Base-by-base conservation (phyloP, 2,797 vertebrate genomes). In the Sebastes miniatus region DNA sequence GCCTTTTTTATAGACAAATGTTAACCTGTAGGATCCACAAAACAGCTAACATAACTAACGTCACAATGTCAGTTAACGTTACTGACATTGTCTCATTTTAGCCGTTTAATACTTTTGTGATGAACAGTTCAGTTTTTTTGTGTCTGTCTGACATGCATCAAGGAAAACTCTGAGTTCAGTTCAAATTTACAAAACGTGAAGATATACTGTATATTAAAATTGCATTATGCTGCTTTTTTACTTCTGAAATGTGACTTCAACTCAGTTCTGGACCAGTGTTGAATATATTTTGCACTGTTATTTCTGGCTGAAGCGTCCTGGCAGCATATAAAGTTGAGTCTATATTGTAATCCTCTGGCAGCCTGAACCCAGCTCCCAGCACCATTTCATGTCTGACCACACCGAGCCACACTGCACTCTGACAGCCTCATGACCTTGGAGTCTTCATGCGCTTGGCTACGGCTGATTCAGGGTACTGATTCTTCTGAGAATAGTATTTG, bases 291-390 rank as follows among this genome's bases (percentile, higher is more conserved):
- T 32, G 29, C 69, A 3, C 20, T 79, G 66, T 83, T 83, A 57
- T 81, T 80, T 43, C 68, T 72, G 72, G 69, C 67, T 65, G 31
- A 29, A 29, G 62, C 54, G 10, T 61, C 8, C 27, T 82, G 81
- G 66, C 81, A 79, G 75, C 71, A 43, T 59, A 31, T 34, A 16
- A 50, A 69, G 59, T 69, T 25, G 67, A 65, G 73, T 73, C 58
- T 72, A 25, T 13, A 43, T 39, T 64, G 58, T 89, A 81, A 76
- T 86, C 79, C 67, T 76, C 52, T 79, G 65, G 74, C 83, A 81
- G 52, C 11, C 65, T 81, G 72, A 76, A 25, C 31, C 14, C 13
- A 12, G 69, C 77, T 73, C 31, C 29, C 59, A 69, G 69, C 83
- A 71, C 69, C 56, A 13, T 82, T 80, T 84, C 84, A 82, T 79